Conservation (phyloP, 2,888 invertebrate species). For the Eueremaeus valkanovi region DNA sequence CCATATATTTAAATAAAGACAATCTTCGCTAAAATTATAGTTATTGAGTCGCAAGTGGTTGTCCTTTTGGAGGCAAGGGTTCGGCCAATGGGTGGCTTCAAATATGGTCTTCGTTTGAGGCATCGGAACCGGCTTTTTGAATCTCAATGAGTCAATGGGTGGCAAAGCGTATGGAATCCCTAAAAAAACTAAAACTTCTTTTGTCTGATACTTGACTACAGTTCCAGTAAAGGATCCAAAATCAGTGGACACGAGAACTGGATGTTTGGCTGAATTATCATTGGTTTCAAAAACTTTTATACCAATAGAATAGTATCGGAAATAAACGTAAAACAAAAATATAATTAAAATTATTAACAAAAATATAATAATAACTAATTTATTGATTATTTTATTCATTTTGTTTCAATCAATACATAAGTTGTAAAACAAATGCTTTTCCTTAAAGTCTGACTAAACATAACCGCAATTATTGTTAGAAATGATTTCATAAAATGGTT, state of each 20-base stretch:
- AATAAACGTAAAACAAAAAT: constrained; percentile 10
- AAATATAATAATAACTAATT: neutral
- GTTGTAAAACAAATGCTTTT: neutral
- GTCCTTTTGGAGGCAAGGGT: constrained; percentile 38
- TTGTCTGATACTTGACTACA: neutral
- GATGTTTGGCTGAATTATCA: neutral
- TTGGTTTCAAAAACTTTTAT: neutral
- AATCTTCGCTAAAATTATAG: constrained; percentile 40
- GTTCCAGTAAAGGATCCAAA: neutral
- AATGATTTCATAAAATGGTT: neutral
- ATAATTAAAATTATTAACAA: neutral
- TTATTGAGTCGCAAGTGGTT: constrained; percentile 33
- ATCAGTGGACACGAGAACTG: neutral
- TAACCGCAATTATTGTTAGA: neutral
- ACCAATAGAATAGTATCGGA: neutral
- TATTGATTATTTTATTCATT: neutral
- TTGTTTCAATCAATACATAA: neutral
- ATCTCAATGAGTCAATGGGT: constrained; percentile 15
- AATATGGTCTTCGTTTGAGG: neutral
- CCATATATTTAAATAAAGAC: constrained; percentile 41
- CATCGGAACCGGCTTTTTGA: constrained; percentile 9
- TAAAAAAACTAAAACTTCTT: neutral
- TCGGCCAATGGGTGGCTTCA: constrained; percentile 23
- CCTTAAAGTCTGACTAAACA: neutral
- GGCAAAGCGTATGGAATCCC: constrained; percentile 25